These are phyloP conservation scores for Dichetophora obliterata DNA, from an alignment of 2,888 invertebrate genomes.

Conservation along the genomic window DNA sequence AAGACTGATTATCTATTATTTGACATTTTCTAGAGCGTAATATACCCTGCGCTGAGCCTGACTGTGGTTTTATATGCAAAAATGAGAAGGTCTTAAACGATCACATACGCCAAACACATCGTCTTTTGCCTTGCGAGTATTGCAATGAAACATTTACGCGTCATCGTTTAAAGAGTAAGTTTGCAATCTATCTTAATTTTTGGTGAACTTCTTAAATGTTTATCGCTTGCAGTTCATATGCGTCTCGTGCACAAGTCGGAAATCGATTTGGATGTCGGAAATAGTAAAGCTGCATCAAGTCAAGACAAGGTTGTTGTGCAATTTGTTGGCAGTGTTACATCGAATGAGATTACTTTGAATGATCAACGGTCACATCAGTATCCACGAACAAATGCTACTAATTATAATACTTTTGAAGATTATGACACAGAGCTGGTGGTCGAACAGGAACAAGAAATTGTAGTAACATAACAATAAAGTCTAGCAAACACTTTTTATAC, in stretches of 20 bases:
- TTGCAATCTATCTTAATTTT: neutral
- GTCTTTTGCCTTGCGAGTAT: constrained; percentile 50
- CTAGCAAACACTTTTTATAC: neutral
- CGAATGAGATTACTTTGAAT: constrained; percentile 19
- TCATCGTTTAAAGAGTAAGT: constrained; percentile 48
- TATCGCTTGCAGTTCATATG: constrained; percentile 48
- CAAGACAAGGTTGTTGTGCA: constrained; percentile 30
- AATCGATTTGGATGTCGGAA: constrained; percentile 30
- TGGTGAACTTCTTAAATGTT: neutral
- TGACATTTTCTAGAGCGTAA: constrained; percentile 41
- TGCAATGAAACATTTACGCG: constrained; percentile 49
- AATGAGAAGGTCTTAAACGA: constrained; percentile 50
- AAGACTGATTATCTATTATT: neutral
- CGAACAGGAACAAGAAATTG: constrained; percentile 52
- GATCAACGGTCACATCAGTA: constrained; percentile 7
- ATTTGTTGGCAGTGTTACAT: constrained; percentile 13
- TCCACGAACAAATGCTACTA: neutral
- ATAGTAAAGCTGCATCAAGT: neutral
- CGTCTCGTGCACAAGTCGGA: constrained; percentile 48
- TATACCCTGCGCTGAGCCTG: constrained; percentile 45
- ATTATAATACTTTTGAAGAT: constrained; percentile 24
- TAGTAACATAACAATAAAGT: constrained; percentile 45
- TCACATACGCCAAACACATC: constrained; percentile 51
- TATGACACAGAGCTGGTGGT: constrained; percentile 38
- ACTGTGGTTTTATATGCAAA: constrained; percentile 48